Evolutionary conservation across 2,113 vertebrate species (phyloP), one percentile per base, ranked within the genome.

Genomic region (Haemorhous mexicanus): DNA sequence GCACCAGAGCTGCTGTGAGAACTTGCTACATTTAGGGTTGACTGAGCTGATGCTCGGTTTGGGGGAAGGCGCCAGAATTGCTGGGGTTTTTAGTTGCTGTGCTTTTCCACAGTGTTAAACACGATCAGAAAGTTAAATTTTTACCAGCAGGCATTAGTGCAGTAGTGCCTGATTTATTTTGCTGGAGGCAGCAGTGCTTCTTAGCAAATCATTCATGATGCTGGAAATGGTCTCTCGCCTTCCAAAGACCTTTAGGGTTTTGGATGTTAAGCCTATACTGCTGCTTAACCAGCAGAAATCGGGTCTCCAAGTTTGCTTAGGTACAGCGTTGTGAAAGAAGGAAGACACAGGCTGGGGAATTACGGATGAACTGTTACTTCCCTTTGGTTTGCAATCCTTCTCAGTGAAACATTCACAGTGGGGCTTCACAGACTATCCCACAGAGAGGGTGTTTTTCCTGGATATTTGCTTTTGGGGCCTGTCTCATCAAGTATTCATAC

Each of bases 341-440:
- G 44, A 81, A 22, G 20, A 35, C 10, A 2, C 16, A 17, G 26
- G 13, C 43, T 27, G 7, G 4, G 32, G 28, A 58, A 13, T 43
- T 43, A 46, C 49, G 28, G 46, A 26, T 1, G 1, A 0, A 0
- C 17, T 61, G 8, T 6, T 79, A 23, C 16, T 74, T 77, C 18
- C 17, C 30, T 78, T 68, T 43, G 67, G 20, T 68, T 55, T 83
- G 39, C 46, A 55, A 0, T 52, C 41, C 16, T 50, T 41, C 41
- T 13, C 23, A 41, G 28, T 52, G 43, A 64, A 49, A 3, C 5
- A 11, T 39, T 59, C 41, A 6, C 35, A 72, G 11, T 67, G 72
- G 11, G 14, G 27, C 62, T 93, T 85, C 3, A 5, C 37, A n/a
- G 32, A 35, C 63, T 53, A 32, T 39, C 9, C 21, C 0, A 0